Evolutionary conservation across 1,140 invertebrate species (phyloP), one percentile per base, ranked within the genome.

Genomic region (Drosophila teissieri): DNA sequence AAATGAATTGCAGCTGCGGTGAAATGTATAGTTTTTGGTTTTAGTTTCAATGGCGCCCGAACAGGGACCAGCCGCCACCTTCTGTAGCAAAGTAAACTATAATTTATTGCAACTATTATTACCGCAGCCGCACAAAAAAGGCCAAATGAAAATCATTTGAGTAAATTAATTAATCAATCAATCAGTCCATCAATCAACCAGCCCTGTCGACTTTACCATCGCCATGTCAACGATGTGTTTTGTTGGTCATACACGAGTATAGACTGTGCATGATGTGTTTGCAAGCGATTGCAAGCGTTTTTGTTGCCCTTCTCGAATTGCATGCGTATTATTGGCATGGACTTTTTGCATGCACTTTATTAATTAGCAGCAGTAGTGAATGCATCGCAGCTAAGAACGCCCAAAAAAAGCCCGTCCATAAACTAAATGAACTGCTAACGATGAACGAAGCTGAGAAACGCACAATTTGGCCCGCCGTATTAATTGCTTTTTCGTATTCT

Each of bases 291-390:
- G 37, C 37, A 55, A 55, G 22, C 53, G 57, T 65, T 65, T 63
- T 39, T 63, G 37, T 46, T 10, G 62, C 49, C 34, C 12, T 6
- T 11, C n/a, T 22, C 31, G n/a, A 22, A 49, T 22, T 69, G 78
- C 82, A 80, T 86, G 82, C 64, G 68, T 85, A 74, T 85, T 85
- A 63, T 67, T 86, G 81, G 78, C 82, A 86, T 85, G 81, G 56
- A 80, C 73, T 81, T 86, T 62, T 70, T 74, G 78, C 73, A 85
- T 85, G 81, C 81, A 85, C 82, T 69, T n/a, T 56, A 31, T 56
- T 48, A 49, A 67, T 69, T 69, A 70, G 51, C 15, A 14, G 57
- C 46, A 36, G 63, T 63, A 69, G 40, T 73, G 44, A 67, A 27
- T 27, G 34, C 15, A 64, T 57, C 22, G 51, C 52, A 64, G 62